Evolutionary conservation across 2,888 invertebrate genomes (phyloP), one percentile per base, ranked within the genome.

Genomic region (Gnatocerus cornutus): DNA sequence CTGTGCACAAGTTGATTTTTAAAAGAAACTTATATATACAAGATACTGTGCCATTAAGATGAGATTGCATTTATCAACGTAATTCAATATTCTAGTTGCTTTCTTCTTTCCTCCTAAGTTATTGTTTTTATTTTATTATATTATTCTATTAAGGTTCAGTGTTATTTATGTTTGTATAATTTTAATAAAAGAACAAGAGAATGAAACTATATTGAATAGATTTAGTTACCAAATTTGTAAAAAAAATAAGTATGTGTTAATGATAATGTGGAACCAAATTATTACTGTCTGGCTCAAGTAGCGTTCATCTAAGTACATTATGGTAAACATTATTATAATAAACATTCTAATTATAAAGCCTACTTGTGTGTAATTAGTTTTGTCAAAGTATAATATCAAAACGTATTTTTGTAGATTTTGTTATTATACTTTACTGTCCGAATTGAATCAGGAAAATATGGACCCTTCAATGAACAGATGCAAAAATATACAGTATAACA

Each of bases 231-330:
- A 76, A 78, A 77, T 76, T 76, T 74, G 68, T 77, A 73, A 76
- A 50, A 74, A 74, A 69, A 70, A 41, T 75, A 73, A 73, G 72
- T 79, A 77, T 75, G 73, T 79, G 78, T 78, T 75, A 75, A 76
- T 74, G 75, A 77, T 75, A 76, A 76, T 74, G 77, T 76, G 80
- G 81, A 81, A 81, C 81, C 80, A 81, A 81, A 77, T 72, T 74
- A 74, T 76, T 77, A 79, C 73, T 79, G 78, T 81, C 80, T 78
- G 77, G 82, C 82, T 82, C 82, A 82, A 83, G 79, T 80, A 80
- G 79, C 77, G 68, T 75, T 78, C 76, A 74, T 72, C 73, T 75
- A 33, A 33, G 33, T 33, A 75, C 62, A 58, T 45, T 68, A 53
- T 43, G 59, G 14, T 62, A 62, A 65, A 41, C 29, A 68, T 62